Evolutionary conservation across 1,140 invertebrate species (phyloP), one percentile per base, ranked within the genome.

Genomic region (Sitophilus oryzae): DNA sequence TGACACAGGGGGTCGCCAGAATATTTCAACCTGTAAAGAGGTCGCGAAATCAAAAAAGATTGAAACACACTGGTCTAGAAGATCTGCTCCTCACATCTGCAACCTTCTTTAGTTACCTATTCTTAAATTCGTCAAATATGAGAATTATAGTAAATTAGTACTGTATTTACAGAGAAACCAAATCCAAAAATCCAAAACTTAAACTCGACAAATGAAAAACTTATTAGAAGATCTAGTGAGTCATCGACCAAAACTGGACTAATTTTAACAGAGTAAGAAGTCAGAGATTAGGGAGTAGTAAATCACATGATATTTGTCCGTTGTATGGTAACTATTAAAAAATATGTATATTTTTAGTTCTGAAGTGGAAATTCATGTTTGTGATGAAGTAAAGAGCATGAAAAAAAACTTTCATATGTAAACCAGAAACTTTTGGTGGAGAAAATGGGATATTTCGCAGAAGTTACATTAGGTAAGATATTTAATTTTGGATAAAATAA

Each of bases 381-480:
- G 86, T 56, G 89, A 93, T 63, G 90, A 92, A 73, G 82, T 87
- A 0, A 91, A 90, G 69, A 87, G 87, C 49, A 73, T 89, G 40
- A 91, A 89, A 55, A 86, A n/a, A 89, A 67, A 89, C 94, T 67
- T 96, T 96, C 67, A 77, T 79, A 47, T 96, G 93, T 68, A 83
- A n/a, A 89, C 1, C 86, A 93, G 66, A 85, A 85, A 61, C 67
- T 95, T 41, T 74, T 96, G 3, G 80, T 93, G 0, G 80, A 83
- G 47, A 91, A 95, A 74, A 96, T 96, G 91, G 89, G 89, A 34
- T 96, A 96, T 72, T 96, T 96, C 74, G 87, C 89, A 18, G 88
- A 93, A 68, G 85, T 92, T 0, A 90, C 88, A 0, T 80, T 84
- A 5, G 88, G 74, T 76, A 64, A 48, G 19, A 8, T n/a, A n/a